These are phyloP conservation scores for Picus viridis DNA, from an alignment of 2,797 vertebrate genomes.

Conservation along the genomic window DNA sequence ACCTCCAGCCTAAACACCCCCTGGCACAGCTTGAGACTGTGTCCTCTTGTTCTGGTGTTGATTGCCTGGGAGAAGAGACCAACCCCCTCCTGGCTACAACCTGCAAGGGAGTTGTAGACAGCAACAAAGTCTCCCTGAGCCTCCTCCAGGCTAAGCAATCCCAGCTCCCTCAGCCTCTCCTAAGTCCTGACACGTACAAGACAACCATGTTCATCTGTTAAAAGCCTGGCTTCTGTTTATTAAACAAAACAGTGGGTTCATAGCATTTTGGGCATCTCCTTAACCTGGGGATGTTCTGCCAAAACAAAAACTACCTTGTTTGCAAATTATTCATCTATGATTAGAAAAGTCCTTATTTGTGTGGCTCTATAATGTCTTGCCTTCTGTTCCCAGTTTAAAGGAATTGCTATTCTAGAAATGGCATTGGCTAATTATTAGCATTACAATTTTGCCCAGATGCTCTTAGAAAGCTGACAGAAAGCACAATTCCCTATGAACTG, in stretches of 20 bases:
- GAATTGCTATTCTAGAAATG: background rate
- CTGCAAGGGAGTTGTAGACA: no score
- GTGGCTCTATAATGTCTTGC: background rate
- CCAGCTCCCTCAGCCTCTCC: no score
- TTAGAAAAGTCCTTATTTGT: background rate
- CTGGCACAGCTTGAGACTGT: no score
- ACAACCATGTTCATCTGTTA: background rate
- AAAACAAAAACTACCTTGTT: background rate
- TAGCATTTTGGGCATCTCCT: background rate
- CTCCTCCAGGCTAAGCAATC: no score
- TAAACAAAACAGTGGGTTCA: background rate
- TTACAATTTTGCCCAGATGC: accelerated
- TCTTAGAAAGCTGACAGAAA: background rate
- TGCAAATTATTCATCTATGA: background rate
- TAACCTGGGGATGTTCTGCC: background rate
- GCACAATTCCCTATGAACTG: background rate
- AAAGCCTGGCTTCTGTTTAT: background rate
- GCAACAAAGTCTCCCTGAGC: no score
- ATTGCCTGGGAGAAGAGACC: no score
- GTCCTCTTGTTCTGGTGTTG: no score
- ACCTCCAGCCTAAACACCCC: no score
- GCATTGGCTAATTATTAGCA: background rate
- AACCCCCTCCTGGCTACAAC: no score
- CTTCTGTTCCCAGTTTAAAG: background rate
- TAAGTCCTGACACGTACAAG: background rate